Conservation (phyloP, 1,140 invertebrate genomes). For the Drosophila mojavensis region DNA sequence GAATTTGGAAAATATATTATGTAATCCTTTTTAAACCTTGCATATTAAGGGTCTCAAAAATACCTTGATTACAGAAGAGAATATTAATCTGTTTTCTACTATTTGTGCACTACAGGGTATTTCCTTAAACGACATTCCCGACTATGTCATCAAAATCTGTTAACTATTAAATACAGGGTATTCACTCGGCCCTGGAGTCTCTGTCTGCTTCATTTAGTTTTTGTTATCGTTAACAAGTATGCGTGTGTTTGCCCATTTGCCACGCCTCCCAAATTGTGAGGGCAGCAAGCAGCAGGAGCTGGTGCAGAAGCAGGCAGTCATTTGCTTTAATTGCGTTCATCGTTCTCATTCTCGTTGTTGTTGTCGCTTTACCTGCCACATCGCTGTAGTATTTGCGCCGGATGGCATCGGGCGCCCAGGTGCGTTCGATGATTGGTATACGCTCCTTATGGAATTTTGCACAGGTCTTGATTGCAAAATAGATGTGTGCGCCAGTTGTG, state of each 20-base stretch:
- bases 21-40: too few relatives aligned
- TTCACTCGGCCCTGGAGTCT: neutral
- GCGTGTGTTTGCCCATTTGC: slow-evolving; percentile 7
- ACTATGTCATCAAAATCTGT: too few relatives aligned
- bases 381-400: slow-evolving; percentile 93
- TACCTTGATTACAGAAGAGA: too few relatives aligned
- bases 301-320: slow-evolving; percentile 13
- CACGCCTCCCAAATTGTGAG: neutral
- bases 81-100: too few relatives aligned
- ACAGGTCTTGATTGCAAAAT: slow-evolving; percentile 95
- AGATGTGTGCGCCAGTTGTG: slow-evolving; percentile 85
- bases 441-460: slow-evolving; percentile 90
- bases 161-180: neutral
- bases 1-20: too few relatives aligned
- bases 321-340: slow-evolving; percentile 67
- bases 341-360: slow-evolving; percentile 27
- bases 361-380: slow-evolving; percentile 86
- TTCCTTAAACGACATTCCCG: too few relatives aligned
- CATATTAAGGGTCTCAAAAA: too few relatives aligned
- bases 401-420: slow-evolving; percentile 90
- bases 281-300: slow-evolving; percentile 7
- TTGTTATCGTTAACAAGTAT: slow-evolving; percentile 54
- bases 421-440: slow-evolving; percentile 90
- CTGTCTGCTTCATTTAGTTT: neutral
- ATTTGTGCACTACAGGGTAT: too few relatives aligned